Evolutionary conservation across 2,888 invertebrate genomes (phyloP).

Genomic region (Metacarcinus magister): DNA sequence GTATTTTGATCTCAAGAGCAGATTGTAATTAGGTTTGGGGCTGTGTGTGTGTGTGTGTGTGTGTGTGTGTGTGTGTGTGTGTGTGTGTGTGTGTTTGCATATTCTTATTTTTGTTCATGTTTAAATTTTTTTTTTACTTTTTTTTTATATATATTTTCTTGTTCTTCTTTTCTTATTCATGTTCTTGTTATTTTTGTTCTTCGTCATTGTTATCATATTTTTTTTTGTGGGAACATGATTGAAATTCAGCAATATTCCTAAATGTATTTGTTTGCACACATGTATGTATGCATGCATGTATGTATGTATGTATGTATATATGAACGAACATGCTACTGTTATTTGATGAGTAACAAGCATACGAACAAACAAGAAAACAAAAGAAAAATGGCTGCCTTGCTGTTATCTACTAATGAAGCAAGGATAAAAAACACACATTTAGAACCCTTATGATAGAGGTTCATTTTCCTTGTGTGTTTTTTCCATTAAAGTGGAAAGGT

Average conservation of each 20-base stretch:
- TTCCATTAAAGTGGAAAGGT: not conserved
- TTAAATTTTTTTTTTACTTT: not conserved
- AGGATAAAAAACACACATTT: not conserved
- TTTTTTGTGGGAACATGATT: too few relatives aligned
- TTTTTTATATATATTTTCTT: not conserved
- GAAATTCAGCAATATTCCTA: not conserved
- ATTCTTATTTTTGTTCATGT: too few relatives aligned
- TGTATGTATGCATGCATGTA: not conserved
- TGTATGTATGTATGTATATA: conserved; percentile 8
- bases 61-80: conserved; percentile 14
- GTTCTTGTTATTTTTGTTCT: not conserved
- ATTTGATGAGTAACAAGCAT: too few relatives aligned
- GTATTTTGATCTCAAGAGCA: not conserved
- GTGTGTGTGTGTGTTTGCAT: not conserved
- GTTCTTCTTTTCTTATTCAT: not conserved
- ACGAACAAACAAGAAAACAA: too few relatives aligned
- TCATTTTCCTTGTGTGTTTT: not conserved
- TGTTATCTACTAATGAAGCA: not conserved
- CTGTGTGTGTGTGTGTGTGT: not conserved
- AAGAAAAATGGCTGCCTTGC: too few relatives aligned
- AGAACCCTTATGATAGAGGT: not conserved
- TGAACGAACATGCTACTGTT: not conserved
- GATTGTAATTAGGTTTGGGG: not conserved
- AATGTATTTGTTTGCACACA: too few relatives aligned
- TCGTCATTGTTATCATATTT: too few relatives aligned